Evolutionary conservation across 2,888 invertebrate genomes (phyloP).

Genomic region (Chelonus formosanus): DNA sequence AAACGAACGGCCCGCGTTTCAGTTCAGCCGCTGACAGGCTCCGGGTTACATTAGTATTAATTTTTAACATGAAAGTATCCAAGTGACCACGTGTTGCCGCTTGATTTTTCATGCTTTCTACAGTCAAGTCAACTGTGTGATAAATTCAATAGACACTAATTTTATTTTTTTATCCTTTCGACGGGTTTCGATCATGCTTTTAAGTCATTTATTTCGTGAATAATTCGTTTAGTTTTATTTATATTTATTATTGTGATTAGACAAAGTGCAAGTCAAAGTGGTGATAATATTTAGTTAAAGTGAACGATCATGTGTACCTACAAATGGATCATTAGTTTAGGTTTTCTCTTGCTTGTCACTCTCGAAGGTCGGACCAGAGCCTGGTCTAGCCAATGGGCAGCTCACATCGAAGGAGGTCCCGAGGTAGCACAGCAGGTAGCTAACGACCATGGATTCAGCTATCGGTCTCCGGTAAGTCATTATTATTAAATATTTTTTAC

Average conservation of each 20-base stretch:
- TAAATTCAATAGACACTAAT: too few relatives aligned
- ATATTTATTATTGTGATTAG: background rate
- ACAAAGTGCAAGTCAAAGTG: constrained; percentile 8
- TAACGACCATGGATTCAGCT: constrained; percentile 69
- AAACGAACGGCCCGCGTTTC: constrained; percentile 40
- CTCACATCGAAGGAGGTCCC: constrained; percentile 68
- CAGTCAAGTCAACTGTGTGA: background rate
- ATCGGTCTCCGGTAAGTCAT: constrained; percentile 67
- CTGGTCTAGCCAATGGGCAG: constrained; percentile 73
- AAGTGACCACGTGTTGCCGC: constrained; percentile 10
- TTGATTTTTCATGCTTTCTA: background rate
- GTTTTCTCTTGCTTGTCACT: constrained; percentile 48
- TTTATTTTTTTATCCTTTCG: too few relatives aligned
- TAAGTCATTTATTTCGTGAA: too few relatives aligned
- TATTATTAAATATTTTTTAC: constrained; percentile 8
- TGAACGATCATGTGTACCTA: constrained; percentile 52
- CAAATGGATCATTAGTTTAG: constrained; percentile 53
- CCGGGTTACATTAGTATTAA: constrained; percentile 35
- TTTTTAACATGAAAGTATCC: constrained; percentile 4
- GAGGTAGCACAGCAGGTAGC: constrained; percentile 68
- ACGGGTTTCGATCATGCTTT: too few relatives aligned
- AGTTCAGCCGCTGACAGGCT: constrained; percentile 41
- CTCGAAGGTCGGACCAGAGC: constrained; percentile 47
- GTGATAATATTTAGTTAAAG: constrained; percentile 23
- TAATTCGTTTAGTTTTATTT: background rate